Evolutionary conservation across 2,113 vertebrate genomes (phyloP).

Genomic region (Micromys minutus): DNA sequence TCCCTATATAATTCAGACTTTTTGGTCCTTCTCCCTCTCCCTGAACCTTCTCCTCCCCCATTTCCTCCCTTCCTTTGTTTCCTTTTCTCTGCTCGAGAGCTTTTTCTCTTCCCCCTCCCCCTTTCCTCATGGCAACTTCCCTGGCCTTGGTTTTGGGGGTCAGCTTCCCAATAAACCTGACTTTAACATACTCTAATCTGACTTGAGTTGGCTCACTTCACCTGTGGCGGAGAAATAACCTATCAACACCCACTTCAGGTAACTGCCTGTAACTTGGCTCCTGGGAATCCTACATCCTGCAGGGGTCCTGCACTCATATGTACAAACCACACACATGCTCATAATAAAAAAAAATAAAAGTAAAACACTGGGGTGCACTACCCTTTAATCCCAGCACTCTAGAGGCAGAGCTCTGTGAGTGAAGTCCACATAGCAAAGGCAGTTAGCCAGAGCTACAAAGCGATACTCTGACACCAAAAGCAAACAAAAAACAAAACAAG

Average conservation of each 20-base stretch:
- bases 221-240: no score
- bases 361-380: background rate
- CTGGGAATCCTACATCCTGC: background rate
- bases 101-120: no score
- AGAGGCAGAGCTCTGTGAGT: background rate
- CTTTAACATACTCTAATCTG: no score
- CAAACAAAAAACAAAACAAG: background rate
- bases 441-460: background rate
- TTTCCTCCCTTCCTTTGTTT: rapidly evolving
- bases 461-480: background rate
- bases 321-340: background rate
- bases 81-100: no score
- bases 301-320: background rate
- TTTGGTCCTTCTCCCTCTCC: no score
- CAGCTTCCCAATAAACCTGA: no score
- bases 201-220: no score
- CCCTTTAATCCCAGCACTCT: background rate
- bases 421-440: background rate
- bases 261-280: background rate
- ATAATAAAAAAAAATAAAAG: no score
- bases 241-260: background rate
- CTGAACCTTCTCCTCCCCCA: no score
- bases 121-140: no score
- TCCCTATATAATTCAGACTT: no score
- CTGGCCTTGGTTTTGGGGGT: no score